Percentiles rank a stretch among this genome's conserved stretches.
These are phyloP conservation scores for Loxodonta africana DNA, from an alignment of 2,113 vertebrate genomes.

Conservation along the genomic window DNA sequence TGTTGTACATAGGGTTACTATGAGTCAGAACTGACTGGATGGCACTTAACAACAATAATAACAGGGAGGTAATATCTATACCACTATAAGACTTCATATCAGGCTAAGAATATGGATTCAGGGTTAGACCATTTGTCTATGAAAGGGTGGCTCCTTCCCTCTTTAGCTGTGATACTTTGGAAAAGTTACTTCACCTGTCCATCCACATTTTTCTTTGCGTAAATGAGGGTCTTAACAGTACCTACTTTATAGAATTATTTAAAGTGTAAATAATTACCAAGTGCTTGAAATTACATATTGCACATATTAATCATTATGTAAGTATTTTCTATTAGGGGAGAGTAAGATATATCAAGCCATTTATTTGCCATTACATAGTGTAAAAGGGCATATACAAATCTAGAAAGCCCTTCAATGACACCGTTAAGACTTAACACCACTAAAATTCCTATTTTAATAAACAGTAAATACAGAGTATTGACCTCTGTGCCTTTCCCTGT, in stretches of 20 bases:
- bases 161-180: neutral
- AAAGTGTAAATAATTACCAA: neutral
- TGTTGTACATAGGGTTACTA: too few relatives aligned
- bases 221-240: neutral
- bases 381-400: neutral
- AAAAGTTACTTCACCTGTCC: neutral
- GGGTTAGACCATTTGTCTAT: neutral
- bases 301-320: neutral
- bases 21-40: too few relatives aligned
- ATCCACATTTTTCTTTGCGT: neutral
- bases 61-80: neutral
- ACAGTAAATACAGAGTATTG: neutral
- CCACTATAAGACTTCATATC: neutral
- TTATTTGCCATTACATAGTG: neutral
- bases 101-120: neutral
- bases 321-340: neutral
- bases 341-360: neutral
- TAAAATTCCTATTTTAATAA: neutral
- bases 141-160: neutral
- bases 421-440: neutral
- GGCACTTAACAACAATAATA: too few relatives aligned
- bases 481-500: neutral
- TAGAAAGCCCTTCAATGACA: neutral
- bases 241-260: neutral
- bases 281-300: neutral